phyloP scores from a whole-genome alignment of 2,797 vertebrate species.

The Notolabrus celidotus region DNA sequence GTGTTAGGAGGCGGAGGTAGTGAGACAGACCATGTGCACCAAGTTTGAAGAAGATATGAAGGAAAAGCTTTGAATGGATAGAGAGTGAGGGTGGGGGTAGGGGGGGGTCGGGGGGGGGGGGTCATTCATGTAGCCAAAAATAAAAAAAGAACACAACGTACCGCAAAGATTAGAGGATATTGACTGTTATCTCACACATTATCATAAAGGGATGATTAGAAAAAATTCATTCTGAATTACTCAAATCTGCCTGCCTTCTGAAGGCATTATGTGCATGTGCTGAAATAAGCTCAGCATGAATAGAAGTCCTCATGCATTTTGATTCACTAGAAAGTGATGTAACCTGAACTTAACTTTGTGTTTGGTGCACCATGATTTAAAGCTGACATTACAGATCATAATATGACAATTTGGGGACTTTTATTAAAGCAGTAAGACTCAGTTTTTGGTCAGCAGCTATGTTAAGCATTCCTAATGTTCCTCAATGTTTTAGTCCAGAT shows the following conservation, averaged over 20 bases:
- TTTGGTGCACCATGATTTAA: not conserved
- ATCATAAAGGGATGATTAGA: constrained; percentile 1
- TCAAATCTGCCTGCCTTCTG: not conserved
- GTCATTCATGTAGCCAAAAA: constrained; percentile 75
- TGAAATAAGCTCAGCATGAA: not conserved
- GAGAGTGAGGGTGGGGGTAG: constrained; percentile 4
- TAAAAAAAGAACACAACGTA: constrained; percentile 66
- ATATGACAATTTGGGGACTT: not conserved
- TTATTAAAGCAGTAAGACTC: not conserved
- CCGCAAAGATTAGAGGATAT: constrained; percentile 37
- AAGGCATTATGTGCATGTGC: not conserved
- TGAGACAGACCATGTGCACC: constrained; percentile 78
- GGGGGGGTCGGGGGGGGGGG: constrained; percentile 23
- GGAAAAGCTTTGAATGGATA: constrained; percentile 69
- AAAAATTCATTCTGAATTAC: not conserved
- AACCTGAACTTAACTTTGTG: not conserved
- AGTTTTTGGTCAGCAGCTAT: not conserved
- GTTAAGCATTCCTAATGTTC: too few species aligned
- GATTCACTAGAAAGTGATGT: not conserved
- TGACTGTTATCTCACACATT: constrained; percentile 16
- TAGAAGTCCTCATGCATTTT: not conserved
- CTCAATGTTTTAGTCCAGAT: not conserved
- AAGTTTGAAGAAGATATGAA: constrained; percentile 78
- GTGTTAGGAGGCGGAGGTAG: constrained; percentile 63
- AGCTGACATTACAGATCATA: not conserved